Evolutionary conservation across 2,113 vertebrate genomes (phyloP), one percentile per base, ranked within the genome.

Genomic region (Cottus gobio): DNA sequence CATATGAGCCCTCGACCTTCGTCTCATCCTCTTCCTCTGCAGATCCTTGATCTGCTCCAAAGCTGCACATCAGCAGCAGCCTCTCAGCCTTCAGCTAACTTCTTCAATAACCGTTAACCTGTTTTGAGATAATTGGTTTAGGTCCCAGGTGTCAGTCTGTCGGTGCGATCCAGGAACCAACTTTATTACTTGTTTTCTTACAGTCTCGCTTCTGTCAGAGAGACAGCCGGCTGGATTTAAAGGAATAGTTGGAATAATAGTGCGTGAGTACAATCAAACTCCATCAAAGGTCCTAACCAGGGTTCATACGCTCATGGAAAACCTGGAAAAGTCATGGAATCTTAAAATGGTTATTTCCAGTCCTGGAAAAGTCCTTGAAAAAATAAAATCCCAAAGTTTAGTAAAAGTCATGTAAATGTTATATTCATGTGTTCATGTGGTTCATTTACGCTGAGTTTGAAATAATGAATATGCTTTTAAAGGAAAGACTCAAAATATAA

Each of bases 81-180:
- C 18, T 37, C 24, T 66, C 36, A 46, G 68, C 65, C 65, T n/a
- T 65, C 36, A 30, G 69, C 48, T 73, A 80, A 69, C 13, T 66
- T 16, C n/a, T 16, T 70, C 77, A 77, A 71, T 70, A 83, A 80
- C 4, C 42, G 42, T 46, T 39, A 63, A 63, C 24, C 42, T 22
- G 39, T 69, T 70, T 71, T 79, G n/a, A 70, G 63, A 26, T 69
- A 78, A 70, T 65, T 74, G 70, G 18, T 78, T 67, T 76, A 46
- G 44, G 34, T 67, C 44, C 61, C 57, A 5, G 4, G 37, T 69
- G 70, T 28, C 30, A 48, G 26, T 50, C 16, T 69, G 48, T 68
- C 50, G 66, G 16, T 22, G n/a, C 56, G 10, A 26, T 20, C 52
- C 50, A 71, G 7, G 18, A 65, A n/a, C 8, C 30, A 24, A 31